Evolutionary conservation across 2,113 vertebrate genomes (phyloP).

Genomic region (Regulus satrapa): DNA sequence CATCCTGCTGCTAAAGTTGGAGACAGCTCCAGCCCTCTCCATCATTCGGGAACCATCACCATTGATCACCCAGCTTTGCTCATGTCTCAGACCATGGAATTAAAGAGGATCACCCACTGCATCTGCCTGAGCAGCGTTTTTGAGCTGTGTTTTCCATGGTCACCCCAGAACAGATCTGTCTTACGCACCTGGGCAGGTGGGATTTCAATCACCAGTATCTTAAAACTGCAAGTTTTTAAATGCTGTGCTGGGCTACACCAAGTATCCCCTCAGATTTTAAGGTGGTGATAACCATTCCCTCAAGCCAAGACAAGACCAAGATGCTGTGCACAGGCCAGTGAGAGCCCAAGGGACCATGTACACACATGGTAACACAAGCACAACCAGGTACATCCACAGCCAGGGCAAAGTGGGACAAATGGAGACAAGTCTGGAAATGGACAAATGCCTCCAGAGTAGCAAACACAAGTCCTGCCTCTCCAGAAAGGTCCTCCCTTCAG

Average conservation of each 20-base stretch:
- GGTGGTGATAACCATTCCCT: neutral
- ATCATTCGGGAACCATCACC: neutral
- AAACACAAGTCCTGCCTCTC: neutral
- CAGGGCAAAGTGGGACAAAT: neutral
- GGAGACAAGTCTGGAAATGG: neutral
- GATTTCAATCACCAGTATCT: neutral
- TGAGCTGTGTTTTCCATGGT: fast-evolving
- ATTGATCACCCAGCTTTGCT: neutral
- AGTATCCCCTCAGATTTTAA: neutral
- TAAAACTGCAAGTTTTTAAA: neutral
- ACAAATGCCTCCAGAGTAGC: neutral
- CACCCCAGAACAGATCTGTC: fast-evolving
- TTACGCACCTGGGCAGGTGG: neutral
- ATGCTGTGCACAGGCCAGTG: neutral
- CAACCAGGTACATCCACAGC: neutral
- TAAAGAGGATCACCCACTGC: neutral
- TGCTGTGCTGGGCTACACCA: neutral
- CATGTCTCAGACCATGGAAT: neutral
- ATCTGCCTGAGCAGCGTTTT: fast-evolving
- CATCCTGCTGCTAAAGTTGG: neutral
- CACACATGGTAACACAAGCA: neutral
- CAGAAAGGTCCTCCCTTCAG: neutral
- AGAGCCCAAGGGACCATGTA: neutral
- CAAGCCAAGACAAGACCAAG: neutral
- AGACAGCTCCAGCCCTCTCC: neutral